Conservation (phyloP, 2,797 vertebrate species). For the Austrolebias charrua region DNA sequence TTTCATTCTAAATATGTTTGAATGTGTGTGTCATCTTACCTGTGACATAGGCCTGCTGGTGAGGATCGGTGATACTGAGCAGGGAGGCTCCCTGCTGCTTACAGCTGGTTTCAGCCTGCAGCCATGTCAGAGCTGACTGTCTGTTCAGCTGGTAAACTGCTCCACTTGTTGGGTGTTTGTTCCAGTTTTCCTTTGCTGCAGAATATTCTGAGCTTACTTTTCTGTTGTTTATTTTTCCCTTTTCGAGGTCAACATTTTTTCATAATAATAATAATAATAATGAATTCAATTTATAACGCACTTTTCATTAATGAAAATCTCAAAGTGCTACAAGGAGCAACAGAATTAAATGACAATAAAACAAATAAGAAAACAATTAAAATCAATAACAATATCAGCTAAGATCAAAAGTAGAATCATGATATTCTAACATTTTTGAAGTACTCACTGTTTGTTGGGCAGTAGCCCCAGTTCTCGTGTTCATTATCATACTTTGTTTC, state of each 20-base stretch:
- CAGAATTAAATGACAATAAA: too few species aligned
- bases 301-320: too few species aligned
- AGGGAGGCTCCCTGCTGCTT: constrained; percentile 84
- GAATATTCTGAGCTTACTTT: constrained; percentile 4
- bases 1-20: not conserved
- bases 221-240: not conserved
- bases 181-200: constrained; percentile 80
- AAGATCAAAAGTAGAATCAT: too few species aligned
- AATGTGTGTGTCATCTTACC: not conserved
- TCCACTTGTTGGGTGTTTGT: constrained; percentile 72
- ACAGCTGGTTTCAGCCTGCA: constrained; percentile 88
- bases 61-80: constrained; percentile 76
- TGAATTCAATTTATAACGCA: too few species aligned
- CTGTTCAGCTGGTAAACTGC: constrained; percentile 84
- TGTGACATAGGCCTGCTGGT: not conserved
- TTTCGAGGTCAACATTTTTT: not conserved
- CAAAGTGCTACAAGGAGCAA: too few species aligned
- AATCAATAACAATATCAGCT: too few species aligned
- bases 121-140: constrained; percentile 82
- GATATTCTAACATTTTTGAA: too few species aligned
- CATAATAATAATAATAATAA: not conserved
- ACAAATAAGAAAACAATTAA: too few species aligned
- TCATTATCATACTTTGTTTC: constrained; percentile 80
- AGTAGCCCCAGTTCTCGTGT: constrained; percentile 83
- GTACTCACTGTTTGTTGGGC: constrained; percentile 84